phyloP scores from a whole-genome alignment of 2,113 vertebrate species.

The Alethe castanea region DNA sequence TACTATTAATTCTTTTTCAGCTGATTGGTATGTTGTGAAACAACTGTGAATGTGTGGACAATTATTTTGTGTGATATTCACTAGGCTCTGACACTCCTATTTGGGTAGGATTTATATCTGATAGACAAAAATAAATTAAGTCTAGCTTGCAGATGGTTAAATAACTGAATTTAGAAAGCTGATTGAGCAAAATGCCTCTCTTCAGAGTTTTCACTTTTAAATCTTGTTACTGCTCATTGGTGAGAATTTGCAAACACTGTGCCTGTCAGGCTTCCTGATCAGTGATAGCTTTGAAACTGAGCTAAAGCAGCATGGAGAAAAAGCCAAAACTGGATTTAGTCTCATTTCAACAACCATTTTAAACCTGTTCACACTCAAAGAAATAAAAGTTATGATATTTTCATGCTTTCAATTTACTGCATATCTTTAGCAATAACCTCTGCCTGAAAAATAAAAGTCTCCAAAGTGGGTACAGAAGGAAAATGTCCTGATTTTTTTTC shows the following conservation, averaged over 20 bases:
- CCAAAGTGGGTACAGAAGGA: neutral
- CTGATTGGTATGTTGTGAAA: neutral
- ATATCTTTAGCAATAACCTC: neutral
- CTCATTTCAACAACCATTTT: constrained; percentile 58
- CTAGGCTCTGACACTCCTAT: neutral
- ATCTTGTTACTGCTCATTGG: constrained; percentile 61
- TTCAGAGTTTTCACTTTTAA: constrained; percentile 55
- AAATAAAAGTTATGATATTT: constrained; percentile 35
- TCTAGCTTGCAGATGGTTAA: constrained; percentile 36
- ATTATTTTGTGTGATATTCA: constrained; percentile 23
- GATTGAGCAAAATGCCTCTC: constrained; percentile 33
- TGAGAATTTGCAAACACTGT: constrained; percentile 59
- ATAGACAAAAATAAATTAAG: constrained; percentile 11
- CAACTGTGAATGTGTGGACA: neutral
- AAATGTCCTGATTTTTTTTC: neutral
- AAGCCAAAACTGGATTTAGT: constrained; percentile 28
- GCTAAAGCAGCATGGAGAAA: constrained; percentile 53
- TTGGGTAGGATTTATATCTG: neutral
- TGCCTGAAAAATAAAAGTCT: neutral
- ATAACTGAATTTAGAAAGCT: constrained; percentile 29
- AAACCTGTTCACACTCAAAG: constrained; percentile 26
- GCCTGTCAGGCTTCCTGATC: constrained; percentile 64
- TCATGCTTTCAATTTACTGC: neutral
- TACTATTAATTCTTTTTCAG: neutral
- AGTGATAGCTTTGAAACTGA: constrained; percentile 61